A percentile compares a stretch with the other conserved stretches of the same genome.
These are phyloP conservation scores for Bothrops alternatus DNA, from an alignment of 2,797 vertebrate genomes.

Conservation along the genomic window DNA sequence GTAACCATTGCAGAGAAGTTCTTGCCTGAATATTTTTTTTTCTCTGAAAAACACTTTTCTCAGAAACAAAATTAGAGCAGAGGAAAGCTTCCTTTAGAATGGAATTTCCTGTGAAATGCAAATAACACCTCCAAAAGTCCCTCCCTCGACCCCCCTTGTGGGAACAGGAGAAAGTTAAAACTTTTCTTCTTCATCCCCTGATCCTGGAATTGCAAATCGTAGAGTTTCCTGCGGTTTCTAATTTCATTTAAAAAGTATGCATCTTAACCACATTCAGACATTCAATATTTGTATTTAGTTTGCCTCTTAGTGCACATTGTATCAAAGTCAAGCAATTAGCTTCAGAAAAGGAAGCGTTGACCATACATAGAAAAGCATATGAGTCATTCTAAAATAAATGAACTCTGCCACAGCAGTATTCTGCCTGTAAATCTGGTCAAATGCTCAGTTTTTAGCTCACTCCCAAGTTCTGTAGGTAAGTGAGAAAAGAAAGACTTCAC, in stretches of 20 bases:
- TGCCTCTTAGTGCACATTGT: neutral
- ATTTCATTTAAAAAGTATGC: neutral
- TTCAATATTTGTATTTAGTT: neutral
- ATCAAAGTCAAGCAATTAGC: neutral
- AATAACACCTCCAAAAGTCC: neutral
- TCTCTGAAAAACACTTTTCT: neutral
- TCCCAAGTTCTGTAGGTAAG: no score
- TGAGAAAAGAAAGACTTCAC: no score
- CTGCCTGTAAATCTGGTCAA: neutral
- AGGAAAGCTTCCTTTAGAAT: neutral
- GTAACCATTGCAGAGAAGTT: neutral
- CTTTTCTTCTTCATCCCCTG: neutral
- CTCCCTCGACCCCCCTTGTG: neutral
- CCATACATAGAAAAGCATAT: neutral
- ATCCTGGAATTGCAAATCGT: neutral
- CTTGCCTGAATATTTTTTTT: neutral
- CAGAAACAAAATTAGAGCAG: neutral
- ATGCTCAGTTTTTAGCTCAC: neutral
- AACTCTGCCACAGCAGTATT: neutral
- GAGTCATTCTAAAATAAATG: neutral
- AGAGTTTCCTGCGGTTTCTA: neutral
- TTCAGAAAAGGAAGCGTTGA: neutral
- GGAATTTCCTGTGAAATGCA: neutral
- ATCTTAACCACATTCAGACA: neutral
- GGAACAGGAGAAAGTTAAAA: neutral